Conservation (phyloP, 2,797 vertebrate genomes). For the Leuciscus waleckii region DNA sequence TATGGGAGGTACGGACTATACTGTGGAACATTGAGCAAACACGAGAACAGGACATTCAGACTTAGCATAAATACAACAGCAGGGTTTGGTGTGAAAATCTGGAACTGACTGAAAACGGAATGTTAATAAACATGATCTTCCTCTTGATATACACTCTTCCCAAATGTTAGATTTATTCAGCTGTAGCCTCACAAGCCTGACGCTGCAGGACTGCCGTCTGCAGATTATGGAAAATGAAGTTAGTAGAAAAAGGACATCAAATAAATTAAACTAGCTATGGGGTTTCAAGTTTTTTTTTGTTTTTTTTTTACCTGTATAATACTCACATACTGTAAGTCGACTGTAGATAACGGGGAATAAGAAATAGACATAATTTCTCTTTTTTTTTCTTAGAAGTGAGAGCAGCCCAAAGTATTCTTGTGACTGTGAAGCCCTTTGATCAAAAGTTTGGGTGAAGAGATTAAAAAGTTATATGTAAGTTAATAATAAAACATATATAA, state of each 20-base stretch:
- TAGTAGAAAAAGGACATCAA: slow-evolving; percentile 13
- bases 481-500: not conserved
- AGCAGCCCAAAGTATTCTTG: not conserved
- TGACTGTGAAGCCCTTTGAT: not conserved
- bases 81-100: not conserved
- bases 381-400: not conserved
- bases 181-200: not conserved
- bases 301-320: not conserved
- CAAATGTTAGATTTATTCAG: not conserved
- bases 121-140: not conserved
- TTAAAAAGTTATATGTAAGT: not conserved
- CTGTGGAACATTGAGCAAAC: not conserved
- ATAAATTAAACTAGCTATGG: slow-evolving; percentile 10
- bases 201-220: not conserved
- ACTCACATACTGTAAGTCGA: not conserved
- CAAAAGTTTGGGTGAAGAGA: not conserved
- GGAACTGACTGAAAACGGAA: not conserved
- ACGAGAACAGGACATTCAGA: not conserved
- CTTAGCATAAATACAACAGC: not conserved
- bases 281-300: not conserved
- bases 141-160: not conserved
- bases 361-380: not conserved
- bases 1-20: slow-evolving; percentile 4
- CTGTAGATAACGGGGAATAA: not conserved
- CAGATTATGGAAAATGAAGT: slow-evolving; percentile 3